Conservation (phyloP, 2,888 invertebrate genomes). For the Onthophagus sagittarius region DNA sequence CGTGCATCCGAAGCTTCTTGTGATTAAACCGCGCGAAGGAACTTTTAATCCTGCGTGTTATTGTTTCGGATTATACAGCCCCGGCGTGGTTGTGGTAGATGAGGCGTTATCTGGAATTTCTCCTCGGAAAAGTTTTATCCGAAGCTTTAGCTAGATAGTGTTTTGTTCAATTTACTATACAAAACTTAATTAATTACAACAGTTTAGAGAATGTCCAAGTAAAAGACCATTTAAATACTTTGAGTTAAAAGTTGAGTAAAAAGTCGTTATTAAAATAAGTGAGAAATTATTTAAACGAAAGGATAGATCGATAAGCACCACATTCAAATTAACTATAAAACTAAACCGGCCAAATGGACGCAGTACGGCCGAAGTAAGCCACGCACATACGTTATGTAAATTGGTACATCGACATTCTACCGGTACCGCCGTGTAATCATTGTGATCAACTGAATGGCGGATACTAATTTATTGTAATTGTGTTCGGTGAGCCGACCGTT, state of each 20-base stretch:
- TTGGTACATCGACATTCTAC: slow-evolving; percentile 7
- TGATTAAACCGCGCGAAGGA: background rate
- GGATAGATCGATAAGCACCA: background rate
- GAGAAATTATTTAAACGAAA: background rate
- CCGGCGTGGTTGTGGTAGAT: background rate
- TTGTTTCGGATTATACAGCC: background rate
- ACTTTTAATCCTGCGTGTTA: background rate
- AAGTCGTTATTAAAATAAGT: background rate
- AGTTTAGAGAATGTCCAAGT: background rate
- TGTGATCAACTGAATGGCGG: slow-evolving; percentile 9
- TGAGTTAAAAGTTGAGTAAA: background rate
- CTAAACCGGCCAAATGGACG: slow-evolving; percentile 8
- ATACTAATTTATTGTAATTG: slow-evolving; percentile 8
- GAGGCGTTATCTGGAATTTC: background rate
- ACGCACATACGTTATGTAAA: slow-evolving; percentile 6
- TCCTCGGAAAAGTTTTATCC: background rate
- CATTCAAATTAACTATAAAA: background rate
- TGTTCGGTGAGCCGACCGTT: background rate
- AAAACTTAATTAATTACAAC: background rate
- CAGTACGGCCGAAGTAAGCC: background rate
- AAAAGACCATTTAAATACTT: background rate
- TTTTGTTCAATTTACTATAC: background rate
- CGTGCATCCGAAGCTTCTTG: background rate
- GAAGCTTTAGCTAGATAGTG: background rate
- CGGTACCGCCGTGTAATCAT: slow-evolving; percentile 8